Evolutionary conservation across 2,888 invertebrate species (phyloP), one percentile per base, ranked within the genome.

Genomic region (Thereva nobilitata): DNA sequence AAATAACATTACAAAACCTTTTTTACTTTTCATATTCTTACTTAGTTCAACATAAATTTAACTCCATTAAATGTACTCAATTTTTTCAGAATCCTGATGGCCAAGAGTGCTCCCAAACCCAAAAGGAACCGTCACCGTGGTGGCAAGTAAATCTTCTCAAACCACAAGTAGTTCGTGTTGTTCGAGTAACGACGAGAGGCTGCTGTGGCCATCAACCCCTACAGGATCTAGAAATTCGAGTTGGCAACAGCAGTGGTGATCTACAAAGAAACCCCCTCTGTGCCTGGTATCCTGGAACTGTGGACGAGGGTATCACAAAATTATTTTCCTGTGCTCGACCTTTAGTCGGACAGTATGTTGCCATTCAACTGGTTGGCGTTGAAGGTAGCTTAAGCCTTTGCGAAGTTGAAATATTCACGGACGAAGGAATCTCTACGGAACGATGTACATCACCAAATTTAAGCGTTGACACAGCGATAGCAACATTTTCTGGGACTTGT

Each of bases 231-330:
- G 94, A 95, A 82, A 92, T 93, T 70, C 84, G 93, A 64, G 93
- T 93, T n/a, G 95, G 95, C 23, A 95, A 95, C 79, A 93, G 93
- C 80, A 94, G 93, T 75, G 86, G 86, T 0, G 92, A 93, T 74
- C 82, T 94, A 57, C 93, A 94, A 78, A 85, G 92, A 68, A 95
- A 95, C 82, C 93, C 94, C 10, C 83, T 95, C 0, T 95, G 95
- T 77, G 93, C 95, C 37, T 95, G 95, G 95, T 93, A 93, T 79
- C 95, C 95, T 3, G 94, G 94, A 67, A 93, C 93, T 5, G 87
- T 93, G 87, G 93, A 93, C 76, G 93, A 94, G 82, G 95, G 94
- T n/a, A 87, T 89, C 9, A 93, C 93, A n/a, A 93, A 91, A 81
- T 91, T 92, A 2, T 93, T 94, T 77, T 88, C 89, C 0, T 95